Conservation (phyloP, 2,113 vertebrate genomes). For the Mohoua ochrocephala region DNA sequence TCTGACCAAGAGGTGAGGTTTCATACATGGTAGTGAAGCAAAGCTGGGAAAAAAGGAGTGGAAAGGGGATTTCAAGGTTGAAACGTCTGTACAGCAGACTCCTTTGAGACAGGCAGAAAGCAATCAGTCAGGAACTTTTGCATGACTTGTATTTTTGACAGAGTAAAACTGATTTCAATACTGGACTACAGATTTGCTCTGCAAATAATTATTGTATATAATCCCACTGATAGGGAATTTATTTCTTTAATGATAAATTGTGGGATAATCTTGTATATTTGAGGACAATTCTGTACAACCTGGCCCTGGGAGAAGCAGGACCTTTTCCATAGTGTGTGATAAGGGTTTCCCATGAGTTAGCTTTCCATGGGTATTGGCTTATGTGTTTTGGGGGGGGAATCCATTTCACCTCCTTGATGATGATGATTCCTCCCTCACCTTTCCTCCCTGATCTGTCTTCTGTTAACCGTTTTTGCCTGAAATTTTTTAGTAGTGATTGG, state of each 20-base stretch:
- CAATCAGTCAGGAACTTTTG: neutral
- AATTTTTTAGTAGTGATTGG: neutral
- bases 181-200: neutral
- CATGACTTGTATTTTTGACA: neutral
- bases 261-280: neutral
- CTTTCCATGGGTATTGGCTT: neutral
- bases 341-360: neutral
- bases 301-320: neutral
- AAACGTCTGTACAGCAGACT: neutral
- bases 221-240: neutral
- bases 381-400: neutral
- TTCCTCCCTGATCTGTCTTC: neutral
- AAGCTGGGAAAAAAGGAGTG: neutral
- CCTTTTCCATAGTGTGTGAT: neutral
- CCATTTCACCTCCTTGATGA: neutral
- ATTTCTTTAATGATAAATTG: neutral
- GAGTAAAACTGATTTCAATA: neutral
- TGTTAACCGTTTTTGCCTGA: neutral
- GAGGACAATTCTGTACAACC: neutral
- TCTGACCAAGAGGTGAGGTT: conserved; percentile 20
- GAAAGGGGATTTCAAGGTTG: conserved; percentile 27
- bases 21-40: neutral
- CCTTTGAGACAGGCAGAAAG: neutral
- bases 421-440: neutral
- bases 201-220: neutral